Percentiles rank a stretch among this genome's conserved stretches.
These are phyloP conservation scores for Aphaenogaster rudis DNA, from an alignment of 1,140 invertebrate genomes.

Conservation along the genomic window DNA sequence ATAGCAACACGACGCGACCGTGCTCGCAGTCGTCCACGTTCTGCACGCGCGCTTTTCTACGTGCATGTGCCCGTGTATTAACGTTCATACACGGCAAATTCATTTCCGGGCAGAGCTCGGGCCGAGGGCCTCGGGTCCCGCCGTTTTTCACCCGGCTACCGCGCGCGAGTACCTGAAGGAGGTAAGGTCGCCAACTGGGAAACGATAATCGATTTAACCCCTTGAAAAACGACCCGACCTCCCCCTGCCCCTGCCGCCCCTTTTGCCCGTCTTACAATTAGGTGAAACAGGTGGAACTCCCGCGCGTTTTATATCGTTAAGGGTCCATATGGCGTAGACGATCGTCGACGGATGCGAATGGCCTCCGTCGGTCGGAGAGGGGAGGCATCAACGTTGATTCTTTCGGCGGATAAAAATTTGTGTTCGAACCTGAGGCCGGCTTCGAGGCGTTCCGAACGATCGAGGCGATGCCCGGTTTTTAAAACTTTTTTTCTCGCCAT, in stretches of 20 bases:
- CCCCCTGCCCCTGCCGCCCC: background rate
- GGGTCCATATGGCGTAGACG: slow-evolving; percentile 22
- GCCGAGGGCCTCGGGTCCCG: background rate
- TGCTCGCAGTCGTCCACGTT: slow-evolving; percentile 33
- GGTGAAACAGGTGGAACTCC: slow-evolving; percentile 52
- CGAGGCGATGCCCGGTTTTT: background rate
- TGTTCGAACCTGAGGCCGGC: background rate
- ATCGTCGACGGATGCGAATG: background rate
- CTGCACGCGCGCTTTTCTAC: slow-evolving; percentile 40
- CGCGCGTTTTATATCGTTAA: slow-evolving; percentile 32
- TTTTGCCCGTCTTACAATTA: background rate
- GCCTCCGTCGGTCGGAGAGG: background rate
- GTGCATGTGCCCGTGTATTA: background rate
- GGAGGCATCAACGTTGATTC: slow-evolving; percentile 11
- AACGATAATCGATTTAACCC: slow-evolving; percentile 68
- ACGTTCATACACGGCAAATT: slow-evolving; percentile 45
- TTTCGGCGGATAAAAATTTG: slow-evolving; percentile 3
- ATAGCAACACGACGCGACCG: slow-evolving; percentile 77
- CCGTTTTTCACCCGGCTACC: slow-evolving; percentile 18
- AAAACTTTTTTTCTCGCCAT: background rate
- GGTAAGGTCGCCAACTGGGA: slow-evolving; percentile 60
- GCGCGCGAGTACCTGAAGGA: slow-evolving; percentile 17
- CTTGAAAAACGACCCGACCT: slow-evolving; percentile 58
- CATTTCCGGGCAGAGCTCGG: slow-evolving; percentile 8
- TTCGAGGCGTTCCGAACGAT: background rate